Evolutionary conservation across 1,140 invertebrate species (phyloP), one percentile per base, ranked within the genome.

Genomic region (Rhopalosiphum maidis): DNA sequence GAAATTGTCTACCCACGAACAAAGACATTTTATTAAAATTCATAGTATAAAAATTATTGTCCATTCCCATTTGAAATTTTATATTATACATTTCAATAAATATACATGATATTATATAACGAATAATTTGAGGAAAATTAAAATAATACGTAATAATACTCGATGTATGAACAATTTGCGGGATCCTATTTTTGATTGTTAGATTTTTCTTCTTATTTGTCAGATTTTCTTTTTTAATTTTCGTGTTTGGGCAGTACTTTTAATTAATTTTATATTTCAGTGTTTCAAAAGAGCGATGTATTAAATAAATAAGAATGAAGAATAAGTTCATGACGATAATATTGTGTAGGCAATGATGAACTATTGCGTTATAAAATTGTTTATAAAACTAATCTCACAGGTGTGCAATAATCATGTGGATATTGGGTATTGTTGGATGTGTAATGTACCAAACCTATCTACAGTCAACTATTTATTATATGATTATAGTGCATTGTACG

Each of bases 341-440:
- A 68, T n/a, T 41, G 43, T 25, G 9, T 83, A 37, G 37, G 22
- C 82, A 85, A 7, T 43, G 22, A 85, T 43, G 4, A 68, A 77
- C 60, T n/a, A 77, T 77, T 35, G 60, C 60, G n/a, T n/a, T 35
- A 43, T 41, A 85, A 41, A 85, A 43, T 30, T 43, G 41, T 85
- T 41, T 85, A 41, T 41, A 37, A 85, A 85, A 85, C 11, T 85
- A 85, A 85, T 30, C 22, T 35, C 18, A 23, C 8, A 83, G 22
- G n/a, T 83, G 82, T 83, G 82, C 82, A 83, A 83, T 83, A 37
- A 83, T 37, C 35, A 37, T 83, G 82, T 83, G 82, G 37, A 37
- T 37, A 83, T 37, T 83, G 41, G 37, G 37, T 77, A 77, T 83
- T 83, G 82, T 83, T 37, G 82, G 5, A 77, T 60, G 77, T 82